phyloP scores from a whole-genome alignment of 2,797 vertebrate genomes.

The Scyliorhinus canicula region DNA sequence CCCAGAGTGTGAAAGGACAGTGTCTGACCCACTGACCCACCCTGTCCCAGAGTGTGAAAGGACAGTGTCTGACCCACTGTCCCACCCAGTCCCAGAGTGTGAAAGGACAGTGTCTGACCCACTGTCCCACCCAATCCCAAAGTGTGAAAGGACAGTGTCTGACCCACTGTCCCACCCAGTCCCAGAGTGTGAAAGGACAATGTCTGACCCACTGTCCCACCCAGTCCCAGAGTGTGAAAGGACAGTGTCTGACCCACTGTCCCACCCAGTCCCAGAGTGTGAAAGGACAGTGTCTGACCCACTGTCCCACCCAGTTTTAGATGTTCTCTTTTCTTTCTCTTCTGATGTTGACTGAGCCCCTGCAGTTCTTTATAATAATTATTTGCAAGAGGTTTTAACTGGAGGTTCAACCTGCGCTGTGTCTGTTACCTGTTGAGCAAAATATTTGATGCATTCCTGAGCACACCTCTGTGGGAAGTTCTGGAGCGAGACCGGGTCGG shows the following conservation, averaged over 20 bases:
- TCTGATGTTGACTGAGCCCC: neutral
- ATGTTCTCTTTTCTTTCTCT: neutral
- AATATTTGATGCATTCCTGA: slow-evolving; percentile 6
- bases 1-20: too few species aligned
- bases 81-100: neutral
- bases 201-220: neutral
- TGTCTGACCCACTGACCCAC: neutral
- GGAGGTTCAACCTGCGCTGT: neutral
- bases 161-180: neutral
- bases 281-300: neutral
- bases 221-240: neutral
- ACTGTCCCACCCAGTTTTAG: neutral
- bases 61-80: slow-evolving; percentile 5
- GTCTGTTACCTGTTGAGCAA: neutral
- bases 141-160: neutral
- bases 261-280: neutral
- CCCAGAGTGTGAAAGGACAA: slow-evolving; percentile 2
- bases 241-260: neutral
- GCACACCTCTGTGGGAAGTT: slow-evolving; percentile 30
- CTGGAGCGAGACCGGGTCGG: neutral
- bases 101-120: neutral
- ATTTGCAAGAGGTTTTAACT: neutral
- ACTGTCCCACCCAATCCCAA: neutral
- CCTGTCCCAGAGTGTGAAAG: neutral
- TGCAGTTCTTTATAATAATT: neutral